Evolutionary conservation across 2,113 vertebrate species (phyloP).

Genomic region (Zosterops hypoxanthus): DNA sequence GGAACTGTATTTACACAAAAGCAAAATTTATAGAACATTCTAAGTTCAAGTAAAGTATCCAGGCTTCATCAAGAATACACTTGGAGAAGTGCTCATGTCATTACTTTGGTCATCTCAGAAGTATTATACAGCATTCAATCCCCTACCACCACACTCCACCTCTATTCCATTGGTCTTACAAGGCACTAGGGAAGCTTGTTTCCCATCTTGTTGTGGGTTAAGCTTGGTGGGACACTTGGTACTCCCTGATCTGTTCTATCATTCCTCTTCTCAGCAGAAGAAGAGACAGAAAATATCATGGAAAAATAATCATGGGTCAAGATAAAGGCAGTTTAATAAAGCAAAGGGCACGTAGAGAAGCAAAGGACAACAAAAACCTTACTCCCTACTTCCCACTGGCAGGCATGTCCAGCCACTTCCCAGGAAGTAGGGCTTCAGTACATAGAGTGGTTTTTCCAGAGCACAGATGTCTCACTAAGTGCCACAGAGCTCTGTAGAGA

Average conservation of each 20-base stretch:
- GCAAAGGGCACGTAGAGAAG: fast-evolving
- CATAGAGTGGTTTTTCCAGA: not conserved
- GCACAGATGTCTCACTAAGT: not conserved
- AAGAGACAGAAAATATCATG: not conserved
- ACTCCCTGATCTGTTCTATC: not conserved
- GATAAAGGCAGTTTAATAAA: not conserved
- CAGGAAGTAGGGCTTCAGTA: not conserved
- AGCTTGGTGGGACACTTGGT: not conserved
- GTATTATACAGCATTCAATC: not conserved
- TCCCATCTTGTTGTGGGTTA: not conserved
- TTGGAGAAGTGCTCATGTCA: not conserved
- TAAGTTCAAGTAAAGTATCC: not conserved
- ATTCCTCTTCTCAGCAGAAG: not conserved
- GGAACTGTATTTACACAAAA: not conserved
- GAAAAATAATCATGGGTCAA: not conserved
- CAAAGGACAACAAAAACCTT: not conserved
- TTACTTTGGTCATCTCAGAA: not conserved
- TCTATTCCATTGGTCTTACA: not conserved
- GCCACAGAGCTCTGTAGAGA: not conserved
- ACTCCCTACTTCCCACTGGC: not conserved
- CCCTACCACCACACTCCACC: not conserved
- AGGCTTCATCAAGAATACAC: fast-evolving
- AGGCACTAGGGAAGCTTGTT: not conserved
- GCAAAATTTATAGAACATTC: not conserved
- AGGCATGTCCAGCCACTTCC: not conserved